These are phyloP conservation scores for Tarsius wallacei DNA, from an alignment of 2,797 vertebrate species.

Conservation along the genomic window DNA sequence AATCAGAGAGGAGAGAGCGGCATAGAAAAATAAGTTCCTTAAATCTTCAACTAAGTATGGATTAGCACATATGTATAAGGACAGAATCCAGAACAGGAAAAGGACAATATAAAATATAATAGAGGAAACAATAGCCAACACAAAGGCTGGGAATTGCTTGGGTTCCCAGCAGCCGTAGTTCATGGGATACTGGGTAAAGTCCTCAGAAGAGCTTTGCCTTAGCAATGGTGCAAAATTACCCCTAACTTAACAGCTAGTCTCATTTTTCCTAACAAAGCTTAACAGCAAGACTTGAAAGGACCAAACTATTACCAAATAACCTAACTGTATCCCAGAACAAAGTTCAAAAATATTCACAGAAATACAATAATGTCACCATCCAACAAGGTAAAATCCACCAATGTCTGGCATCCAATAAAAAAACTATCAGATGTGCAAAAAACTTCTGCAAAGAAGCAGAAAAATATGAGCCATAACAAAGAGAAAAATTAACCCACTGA, in stretches of 20 bases:
- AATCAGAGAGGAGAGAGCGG: neutral
- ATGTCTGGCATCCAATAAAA: slow-evolving; percentile 16
- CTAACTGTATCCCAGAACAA: slow-evolving; percentile 19
- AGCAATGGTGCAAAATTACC: neutral
- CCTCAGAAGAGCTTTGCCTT: neutral
- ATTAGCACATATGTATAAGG: neutral
- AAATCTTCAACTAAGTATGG: slow-evolving; percentile 2
- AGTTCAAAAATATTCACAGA: slow-evolving; percentile 35
- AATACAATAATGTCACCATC: slow-evolving; percentile 35
- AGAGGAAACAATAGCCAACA: neutral
- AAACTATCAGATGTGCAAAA: slow-evolving; percentile 3
- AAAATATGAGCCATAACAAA: slow-evolving; percentile 36
- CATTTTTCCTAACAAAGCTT: slow-evolving; percentile 25
- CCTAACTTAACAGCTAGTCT: neutral
- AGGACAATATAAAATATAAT: slow-evolving; percentile 29
- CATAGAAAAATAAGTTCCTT: slow-evolving; percentile 16
- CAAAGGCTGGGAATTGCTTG: neutral
- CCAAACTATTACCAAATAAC: slow-evolving; percentile 16
- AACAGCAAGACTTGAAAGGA: slow-evolving; percentile 15
- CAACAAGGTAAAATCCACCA: neutral
- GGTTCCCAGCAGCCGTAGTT: neutral
- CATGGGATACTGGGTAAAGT: neutral
- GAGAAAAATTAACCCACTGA: slow-evolving; percentile 42
- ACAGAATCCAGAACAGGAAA: slow-evolving; percentile 55
- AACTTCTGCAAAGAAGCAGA: slow-evolving; percentile 57